Evolutionary conservation across 2,888 invertebrate species (phyloP).

Genomic region (Rotaria macrura): DNA sequence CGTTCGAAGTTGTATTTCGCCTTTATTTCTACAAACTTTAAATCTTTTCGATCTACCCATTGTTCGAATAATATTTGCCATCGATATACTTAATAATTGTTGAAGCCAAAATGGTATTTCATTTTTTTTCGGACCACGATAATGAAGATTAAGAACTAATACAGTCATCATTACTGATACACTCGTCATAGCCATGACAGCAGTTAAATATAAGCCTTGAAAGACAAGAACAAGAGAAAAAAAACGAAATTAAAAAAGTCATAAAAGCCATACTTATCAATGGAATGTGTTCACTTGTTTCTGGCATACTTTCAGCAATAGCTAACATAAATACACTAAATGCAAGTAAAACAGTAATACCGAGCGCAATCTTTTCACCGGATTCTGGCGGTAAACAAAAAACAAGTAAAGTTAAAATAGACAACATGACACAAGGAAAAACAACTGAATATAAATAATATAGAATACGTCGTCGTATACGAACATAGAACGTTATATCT

Average conservation of each 20-base stretch:
- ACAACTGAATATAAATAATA: conserved; percentile 55
- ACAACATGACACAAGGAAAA: conserved; percentile 56
- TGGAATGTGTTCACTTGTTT: conserved; percentile 56
- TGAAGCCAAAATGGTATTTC: conserved; percentile 53
- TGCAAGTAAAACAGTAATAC: conserved; percentile 55
- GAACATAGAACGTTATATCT: conserved; percentile 55
- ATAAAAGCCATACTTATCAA: conserved; percentile 52
- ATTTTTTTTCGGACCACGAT: conserved; percentile 52
- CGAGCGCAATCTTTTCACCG: conserved; percentile 54
- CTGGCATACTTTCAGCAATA: conserved; percentile 56
- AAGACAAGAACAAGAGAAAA: background rate
- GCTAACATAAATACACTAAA: conserved; percentile 57
- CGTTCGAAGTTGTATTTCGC: background rate
- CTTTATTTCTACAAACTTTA: background rate
- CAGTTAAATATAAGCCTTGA: conserved; percentile 55
- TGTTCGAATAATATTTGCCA: conserved; percentile 36
- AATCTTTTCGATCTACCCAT: background rate
- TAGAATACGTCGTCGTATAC: conserved; percentile 52
- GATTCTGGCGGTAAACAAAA: conserved; percentile 55
- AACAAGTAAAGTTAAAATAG: conserved; percentile 56
- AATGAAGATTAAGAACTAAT: conserved; percentile 56
- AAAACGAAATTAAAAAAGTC: background rate
- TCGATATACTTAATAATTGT: conserved; percentile 37
- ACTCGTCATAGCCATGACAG: conserved; percentile 56
- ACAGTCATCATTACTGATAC: conserved; percentile 55